Conservation (phyloP, 2,888 invertebrate species). For the Eupithecia dodoneata region DNA sequence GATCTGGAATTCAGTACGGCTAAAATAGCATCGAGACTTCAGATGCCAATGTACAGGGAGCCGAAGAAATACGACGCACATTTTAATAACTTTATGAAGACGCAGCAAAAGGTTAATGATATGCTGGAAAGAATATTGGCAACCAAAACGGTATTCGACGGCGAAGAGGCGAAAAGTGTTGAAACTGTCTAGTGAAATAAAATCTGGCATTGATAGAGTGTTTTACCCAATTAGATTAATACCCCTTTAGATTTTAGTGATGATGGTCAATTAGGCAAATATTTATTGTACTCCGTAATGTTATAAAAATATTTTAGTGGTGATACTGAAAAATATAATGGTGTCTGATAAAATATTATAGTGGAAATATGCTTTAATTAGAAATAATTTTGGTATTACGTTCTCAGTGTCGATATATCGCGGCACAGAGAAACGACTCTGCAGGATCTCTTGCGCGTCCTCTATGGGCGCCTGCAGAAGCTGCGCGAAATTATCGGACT, state of each 20-base stretch:
- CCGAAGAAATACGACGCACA: slow-evolving; percentile 61
- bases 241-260: background rate
- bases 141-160: slow-evolving; percentile 45
- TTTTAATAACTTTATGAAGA: slow-evolving; percentile 68
- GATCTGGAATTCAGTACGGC: slow-evolving; percentile 35
- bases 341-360: no score
- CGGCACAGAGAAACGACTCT: no score
- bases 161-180: slow-evolving; percentile 47
- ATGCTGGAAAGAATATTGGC: slow-evolving; percentile 70
- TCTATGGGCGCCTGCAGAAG: slow-evolving; percentile 97
- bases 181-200: slow-evolving; percentile 46
- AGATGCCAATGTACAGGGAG: slow-evolving; percentile 54
- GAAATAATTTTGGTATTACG: no score
- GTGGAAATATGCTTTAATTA: no score
- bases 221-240: no score
- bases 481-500: slow-evolving; percentile 95
- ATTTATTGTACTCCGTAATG: background rate
- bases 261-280: background rate
- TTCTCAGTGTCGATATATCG: no score
- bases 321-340: no score
- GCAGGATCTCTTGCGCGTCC: slow-evolving; percentile 97
- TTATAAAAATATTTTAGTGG: no score
- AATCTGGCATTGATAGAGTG: background rate
- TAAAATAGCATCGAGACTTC: slow-evolving; percentile 58
- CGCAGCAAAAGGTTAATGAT: slow-evolving; percentile 74